Evolutionary conservation across 2,888 invertebrate genomes (phyloP), one percentile per base, ranked within the genome.

Genomic region (Ctenicera cuprea): DNA sequence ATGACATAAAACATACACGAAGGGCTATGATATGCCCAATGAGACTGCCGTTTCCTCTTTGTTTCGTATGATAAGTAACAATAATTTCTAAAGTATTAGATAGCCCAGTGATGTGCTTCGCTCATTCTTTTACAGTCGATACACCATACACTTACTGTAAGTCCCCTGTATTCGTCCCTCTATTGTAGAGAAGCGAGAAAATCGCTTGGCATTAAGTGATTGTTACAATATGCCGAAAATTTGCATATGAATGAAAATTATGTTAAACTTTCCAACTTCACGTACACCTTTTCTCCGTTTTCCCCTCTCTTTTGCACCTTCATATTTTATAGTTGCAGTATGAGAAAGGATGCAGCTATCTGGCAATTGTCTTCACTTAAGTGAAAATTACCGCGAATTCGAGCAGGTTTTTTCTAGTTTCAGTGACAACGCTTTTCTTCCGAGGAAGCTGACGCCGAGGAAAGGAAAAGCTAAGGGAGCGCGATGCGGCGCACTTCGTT

Each of bases 141-240:
- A n/a, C n/a, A n/a, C n/a, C 22, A 26, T 22, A 22, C 14, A 33
- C 54, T 33, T 50, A 54, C 12, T 5, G 54, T 54, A 30, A 30
- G n/a, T 16, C 30, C 7, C 18, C 33, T 38, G 38, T 59, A 33
- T 59, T 38, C 20, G 38, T 59, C 38, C 59, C 26, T 48, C 48
- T 30, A 33, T 43, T 63, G 16, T 16, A 57, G 69, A 30, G 62
- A 18, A 64, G 69, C 65, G 69, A 66, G 70, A 68, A 74, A 71
- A 65, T 68, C 70, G 48, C 50, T 38, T 50, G 20, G 59, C 63
- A 63, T 67, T 76, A 74, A 76, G 74, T 72, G 76, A 76, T 70
- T 76, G 76, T 76, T 70, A 73, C 76, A 76, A 67, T 74, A 76
- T 76, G 76, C 69, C 70, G 68, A 70, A 57, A 72, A 76, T 76